Conservation (phyloP, 2,888 invertebrate genomes). For the Orgyia antiqua region DNA sequence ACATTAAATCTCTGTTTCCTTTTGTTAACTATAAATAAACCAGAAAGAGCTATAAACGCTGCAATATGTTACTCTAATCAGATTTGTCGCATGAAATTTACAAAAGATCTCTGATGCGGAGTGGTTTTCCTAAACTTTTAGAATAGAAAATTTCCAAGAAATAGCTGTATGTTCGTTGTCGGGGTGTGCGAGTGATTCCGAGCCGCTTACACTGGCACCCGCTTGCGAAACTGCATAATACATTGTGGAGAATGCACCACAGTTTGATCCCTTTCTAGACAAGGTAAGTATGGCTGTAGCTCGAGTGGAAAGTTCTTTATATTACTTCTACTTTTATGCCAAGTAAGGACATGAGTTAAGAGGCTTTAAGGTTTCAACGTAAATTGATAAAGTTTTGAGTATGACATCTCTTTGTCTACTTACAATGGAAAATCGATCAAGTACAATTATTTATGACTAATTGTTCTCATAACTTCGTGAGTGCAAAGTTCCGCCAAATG, state of each 20-base stretch:
- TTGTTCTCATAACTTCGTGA: conserved; percentile 49
- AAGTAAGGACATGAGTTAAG: conserved; percentile 61
- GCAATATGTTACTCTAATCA: conserved; percentile 47
- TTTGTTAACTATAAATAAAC: too few species aligned
- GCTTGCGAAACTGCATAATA: conserved; percentile 69
- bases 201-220: conserved; percentile 65
- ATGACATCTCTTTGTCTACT: conserved; percentile 66
- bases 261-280: conserved; percentile 76
- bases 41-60: conserved; percentile 33
- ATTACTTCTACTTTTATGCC: conserved; percentile 64
- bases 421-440: conserved; percentile 60
- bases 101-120: conserved; percentile 50
- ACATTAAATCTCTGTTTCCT: too few species aligned
- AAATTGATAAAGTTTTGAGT: conserved; percentile 71
- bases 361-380: conserved; percentile 61
- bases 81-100: conserved; percentile 51
- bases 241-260: conserved; percentile 73
- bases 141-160: conserved; percentile 58
- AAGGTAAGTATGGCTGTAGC: conserved; percentile 68
- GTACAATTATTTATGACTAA: conserved; percentile 69
- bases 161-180: conserved; percentile 52
- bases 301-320: conserved; percentile 64
- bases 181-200: conserved; percentile 55
- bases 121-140: conserved; percentile 52
- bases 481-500: conserved; percentile 41